phyloP scores from a whole-genome alignment of 2,113 vertebrate species.

The Procavia capensis region DNA sequence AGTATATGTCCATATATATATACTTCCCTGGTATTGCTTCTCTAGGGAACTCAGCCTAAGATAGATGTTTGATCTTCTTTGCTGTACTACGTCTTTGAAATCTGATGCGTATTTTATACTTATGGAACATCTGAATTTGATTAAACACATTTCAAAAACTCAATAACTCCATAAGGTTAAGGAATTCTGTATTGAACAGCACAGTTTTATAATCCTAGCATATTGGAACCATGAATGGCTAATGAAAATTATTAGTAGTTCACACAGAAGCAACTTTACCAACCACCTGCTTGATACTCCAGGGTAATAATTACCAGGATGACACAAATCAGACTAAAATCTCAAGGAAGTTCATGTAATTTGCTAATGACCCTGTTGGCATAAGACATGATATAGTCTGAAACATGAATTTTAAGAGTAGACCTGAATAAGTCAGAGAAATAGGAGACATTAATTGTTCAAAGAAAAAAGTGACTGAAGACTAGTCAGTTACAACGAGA shows the following conservation, averaged over 20 bases:
- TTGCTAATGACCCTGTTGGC: background rate
- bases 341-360: background rate
- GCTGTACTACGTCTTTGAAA: background rate
- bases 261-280: background rate
- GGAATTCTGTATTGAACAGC: rapidly evolving
- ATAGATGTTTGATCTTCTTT: background rate
- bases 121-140: background rate
- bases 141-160: background rate
- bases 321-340: conserved; percentile 7
- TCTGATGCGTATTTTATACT: background rate
- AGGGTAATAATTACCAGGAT: background rate
- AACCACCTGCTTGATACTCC: background rate
- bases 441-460: background rate
- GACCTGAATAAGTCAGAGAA: background rate
- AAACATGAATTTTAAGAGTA: background rate
- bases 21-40: too few relatives aligned
- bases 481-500: background rate
- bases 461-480: background rate
- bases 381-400: background rate
- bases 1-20: too few relatives aligned
- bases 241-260: background rate
- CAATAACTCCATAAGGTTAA: background rate
- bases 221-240: background rate
- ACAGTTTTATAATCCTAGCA: background rate
- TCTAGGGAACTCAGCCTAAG: too few relatives aligned